phyloP scores from a whole-genome alignment of 2,113 vertebrate genomes.

The Chamaea fasciata region DNA sequence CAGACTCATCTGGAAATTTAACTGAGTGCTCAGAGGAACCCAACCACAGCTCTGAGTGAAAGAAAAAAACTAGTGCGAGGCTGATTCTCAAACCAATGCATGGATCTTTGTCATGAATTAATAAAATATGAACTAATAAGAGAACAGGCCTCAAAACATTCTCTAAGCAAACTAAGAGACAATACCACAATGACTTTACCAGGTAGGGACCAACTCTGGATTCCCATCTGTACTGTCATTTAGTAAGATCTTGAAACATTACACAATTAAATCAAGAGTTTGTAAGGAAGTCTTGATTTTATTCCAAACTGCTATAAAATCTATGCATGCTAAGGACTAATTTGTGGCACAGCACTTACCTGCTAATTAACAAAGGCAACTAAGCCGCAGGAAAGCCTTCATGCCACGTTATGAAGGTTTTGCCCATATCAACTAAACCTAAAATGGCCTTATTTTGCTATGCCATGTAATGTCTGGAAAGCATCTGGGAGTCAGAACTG shows the following conservation, averaged over 20 bases:
- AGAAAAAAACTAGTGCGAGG: background rate
- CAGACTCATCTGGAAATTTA: background rate
- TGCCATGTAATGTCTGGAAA: background rate
- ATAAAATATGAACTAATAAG: background rate
- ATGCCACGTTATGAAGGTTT: background rate
- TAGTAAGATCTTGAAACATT: background rate
- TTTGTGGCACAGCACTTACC: background rate
- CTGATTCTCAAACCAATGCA: background rate
- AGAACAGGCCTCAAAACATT: background rate
- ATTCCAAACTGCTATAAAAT: background rate
- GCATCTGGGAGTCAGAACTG: background rate
- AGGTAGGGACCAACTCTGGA: background rate
- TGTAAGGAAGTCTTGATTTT: background rate
- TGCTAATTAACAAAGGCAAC: background rate
- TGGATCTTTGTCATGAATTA: background rate
- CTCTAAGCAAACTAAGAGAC: background rate
- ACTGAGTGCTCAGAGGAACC: background rate
- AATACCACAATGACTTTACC: background rate
- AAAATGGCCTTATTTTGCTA: background rate
- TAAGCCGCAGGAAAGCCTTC: background rate
- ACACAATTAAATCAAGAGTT: background rate
- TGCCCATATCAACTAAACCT: background rate
- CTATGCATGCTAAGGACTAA: background rate
- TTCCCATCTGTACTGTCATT: accelerated
- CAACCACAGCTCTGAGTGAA: background rate